A percentile compares a stretch with the other conserved stretches of the same genome.
Conservation (phyloP, 2,113 vertebrate species). For the Chroicocephalus ridibundus region DNA sequence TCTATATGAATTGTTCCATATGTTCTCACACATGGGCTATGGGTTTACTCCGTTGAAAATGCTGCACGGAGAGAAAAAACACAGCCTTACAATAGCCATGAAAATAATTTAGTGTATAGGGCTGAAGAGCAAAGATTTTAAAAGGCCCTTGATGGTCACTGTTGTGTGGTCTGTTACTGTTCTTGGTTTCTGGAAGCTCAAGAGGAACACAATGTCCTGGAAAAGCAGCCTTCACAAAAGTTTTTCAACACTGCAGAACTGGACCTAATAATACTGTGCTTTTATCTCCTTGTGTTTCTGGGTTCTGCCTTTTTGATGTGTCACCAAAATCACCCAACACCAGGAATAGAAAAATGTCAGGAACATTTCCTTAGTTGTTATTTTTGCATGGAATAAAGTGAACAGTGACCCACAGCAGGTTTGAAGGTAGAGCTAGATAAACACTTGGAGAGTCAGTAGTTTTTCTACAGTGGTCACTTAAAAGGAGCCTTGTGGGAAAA, state of each 20-base stretch:
- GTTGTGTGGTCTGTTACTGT: not conserved
- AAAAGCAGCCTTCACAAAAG: not conserved
- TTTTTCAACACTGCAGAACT: not conserved
- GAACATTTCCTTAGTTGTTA: not conserved
- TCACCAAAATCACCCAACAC: not conserved
- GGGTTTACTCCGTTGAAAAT: not conserved
- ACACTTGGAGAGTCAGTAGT: not conserved
- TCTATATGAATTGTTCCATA: not conserved
- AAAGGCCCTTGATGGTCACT: not conserved
- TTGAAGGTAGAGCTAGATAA: not conserved
- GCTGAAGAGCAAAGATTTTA: not conserved
- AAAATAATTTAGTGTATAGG: not conserved
- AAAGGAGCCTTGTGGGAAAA: not conserved
- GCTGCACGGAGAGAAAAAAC: not conserved
- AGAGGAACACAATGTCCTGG: not conserved
- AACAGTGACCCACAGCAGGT: not conserved
- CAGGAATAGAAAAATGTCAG: not conserved
- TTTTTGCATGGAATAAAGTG: not conserved
- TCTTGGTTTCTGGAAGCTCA: not conserved
- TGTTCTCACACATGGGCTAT: not conserved
- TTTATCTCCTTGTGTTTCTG: not conserved
- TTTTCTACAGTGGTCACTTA: not conserved
- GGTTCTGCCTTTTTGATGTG: not conserved
- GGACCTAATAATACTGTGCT: not conserved
- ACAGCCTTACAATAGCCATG: not conserved